phyloP scores from a whole-genome alignment of 2,888 invertebrate genomes.

The Noctua janthina region DNA sequence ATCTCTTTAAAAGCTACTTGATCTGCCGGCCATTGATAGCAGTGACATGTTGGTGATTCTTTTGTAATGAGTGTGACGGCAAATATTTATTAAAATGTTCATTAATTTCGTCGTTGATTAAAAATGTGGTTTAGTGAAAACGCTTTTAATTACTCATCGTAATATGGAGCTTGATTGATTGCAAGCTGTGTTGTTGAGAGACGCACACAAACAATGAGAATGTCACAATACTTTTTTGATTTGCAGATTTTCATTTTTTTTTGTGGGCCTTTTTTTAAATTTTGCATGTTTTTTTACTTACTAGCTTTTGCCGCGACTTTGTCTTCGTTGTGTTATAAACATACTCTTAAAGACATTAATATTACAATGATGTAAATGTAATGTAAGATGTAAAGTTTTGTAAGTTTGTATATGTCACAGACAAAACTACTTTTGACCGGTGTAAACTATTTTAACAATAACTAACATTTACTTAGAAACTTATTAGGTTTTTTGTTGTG shows the following conservation, averaged over 20 bases:
- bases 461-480: no score
- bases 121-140: conserved; percentile 18
- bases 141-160: conserved; percentile 2
- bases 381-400: no score
- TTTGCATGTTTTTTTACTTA: no score
- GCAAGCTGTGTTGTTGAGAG: neutral
- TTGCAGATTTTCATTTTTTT: neutral
- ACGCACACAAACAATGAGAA: neutral
- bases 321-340: no score
- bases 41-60: conserved; percentile 8
- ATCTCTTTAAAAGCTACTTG: conserved; percentile 33
- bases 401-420: no score
- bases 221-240: neutral
- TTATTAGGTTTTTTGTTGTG: no score
- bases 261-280: neutral
- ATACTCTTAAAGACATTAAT: no score
- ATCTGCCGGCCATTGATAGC: conserved; percentile 18
- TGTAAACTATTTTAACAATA: no score
- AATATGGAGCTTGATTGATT: conserved; percentile 22
- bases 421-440: no score
- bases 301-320: no score
- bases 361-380: no score
- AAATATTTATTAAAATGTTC: conserved; percentile 31
- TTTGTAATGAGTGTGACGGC: conserved; percentile 13
- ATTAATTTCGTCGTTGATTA: conserved; percentile 33